Conservation (phyloP, 2,797 vertebrate species). For the Prionace glauca region DNA sequence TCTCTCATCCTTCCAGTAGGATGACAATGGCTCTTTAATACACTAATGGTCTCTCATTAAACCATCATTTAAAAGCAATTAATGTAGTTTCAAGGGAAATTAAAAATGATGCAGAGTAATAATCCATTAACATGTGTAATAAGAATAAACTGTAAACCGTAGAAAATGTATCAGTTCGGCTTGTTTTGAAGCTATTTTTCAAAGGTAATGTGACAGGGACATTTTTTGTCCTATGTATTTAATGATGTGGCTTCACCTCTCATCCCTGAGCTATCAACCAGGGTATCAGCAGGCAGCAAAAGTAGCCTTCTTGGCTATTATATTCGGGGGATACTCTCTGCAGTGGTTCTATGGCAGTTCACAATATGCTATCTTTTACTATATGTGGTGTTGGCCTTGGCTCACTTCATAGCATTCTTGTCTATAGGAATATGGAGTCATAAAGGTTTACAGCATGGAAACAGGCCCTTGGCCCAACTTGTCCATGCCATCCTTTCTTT, state of each 20-base stretch:
- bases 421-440: too few species aligned
- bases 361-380: background rate
- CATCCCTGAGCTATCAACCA: background rate
- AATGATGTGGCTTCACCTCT: background rate
- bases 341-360: background rate
- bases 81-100: slow-evolving; percentile 30
- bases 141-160: slow-evolving; percentile 4
- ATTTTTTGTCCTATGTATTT: background rate
- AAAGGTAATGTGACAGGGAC: background rate
- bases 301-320: background rate
- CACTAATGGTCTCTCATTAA: slow-evolving; percentile 30
- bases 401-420: background rate
- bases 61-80: slow-evolving; percentile 35
- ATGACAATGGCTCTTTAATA: slow-evolving; percentile 28
- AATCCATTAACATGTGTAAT: slow-evolving; percentile 15
- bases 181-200: slow-evolving; percentile 25
- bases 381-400: background rate
- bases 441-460: too few species aligned
- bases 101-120: slow-evolving; percentile 27
- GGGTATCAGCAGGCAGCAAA: background rate
- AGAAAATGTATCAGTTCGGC: background rate
- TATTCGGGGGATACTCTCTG: background rate
- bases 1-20: background rate
- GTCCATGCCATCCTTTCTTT: too few species aligned
- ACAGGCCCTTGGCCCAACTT: too few species aligned